Percentiles rank a stretch among this genome's conserved stretches.
These are phyloP conservation scores for Scaptodrosophila latifasciaeformis DNA, from an alignment of 2,888 invertebrate species.

Conservation along the genomic window DNA sequence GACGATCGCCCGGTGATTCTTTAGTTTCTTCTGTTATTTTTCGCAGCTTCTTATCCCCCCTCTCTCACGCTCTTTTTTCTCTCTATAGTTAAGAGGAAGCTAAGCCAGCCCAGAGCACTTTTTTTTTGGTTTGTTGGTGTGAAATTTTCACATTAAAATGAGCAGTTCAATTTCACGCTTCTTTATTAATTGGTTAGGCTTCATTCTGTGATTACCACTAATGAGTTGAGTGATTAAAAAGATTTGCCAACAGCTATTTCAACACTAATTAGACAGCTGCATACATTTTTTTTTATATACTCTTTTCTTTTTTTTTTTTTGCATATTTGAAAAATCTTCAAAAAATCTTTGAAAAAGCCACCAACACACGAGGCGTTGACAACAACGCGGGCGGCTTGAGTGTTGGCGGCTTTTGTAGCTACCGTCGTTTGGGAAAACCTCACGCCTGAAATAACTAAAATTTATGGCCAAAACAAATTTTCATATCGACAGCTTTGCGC, in stretches of 20 bases:
- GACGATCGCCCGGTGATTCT: background rate
- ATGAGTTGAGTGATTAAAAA: slow-evolving; percentile 62
- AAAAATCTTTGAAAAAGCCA: background rate
- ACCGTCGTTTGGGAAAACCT: background rate
- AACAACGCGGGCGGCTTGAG: slow-evolving; percentile 18
- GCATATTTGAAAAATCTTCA: background rate
- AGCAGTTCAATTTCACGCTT: slow-evolving; percentile 68
- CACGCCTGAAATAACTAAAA: slow-evolving; percentile 61
- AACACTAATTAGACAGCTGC: too few species aligned
- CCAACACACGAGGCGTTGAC: slow-evolving; percentile 28
- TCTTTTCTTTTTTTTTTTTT: too few species aligned
- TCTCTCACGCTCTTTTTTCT: background rate
- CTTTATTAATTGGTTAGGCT: slow-evolving; percentile 63
- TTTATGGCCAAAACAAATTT: slow-evolving; percentile 25
- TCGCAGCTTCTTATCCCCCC: slow-evolving; percentile 37
- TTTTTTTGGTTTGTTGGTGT: slow-evolving; percentile 30
- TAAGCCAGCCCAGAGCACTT: too few species aligned
- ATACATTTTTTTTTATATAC: too few species aligned
- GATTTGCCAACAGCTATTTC: background rate
- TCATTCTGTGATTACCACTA: slow-evolving; percentile 38
- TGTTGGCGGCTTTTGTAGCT: background rate
- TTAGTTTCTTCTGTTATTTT: slow-evolving; percentile 46
- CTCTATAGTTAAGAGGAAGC: too few species aligned
- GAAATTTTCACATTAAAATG: slow-evolving; percentile 51
- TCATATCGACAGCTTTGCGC: slow-evolving; percentile 5